Base-by-base conservation (phyloP, 2,888 invertebrate genomes). In the Hecatera dysodea region DNA sequence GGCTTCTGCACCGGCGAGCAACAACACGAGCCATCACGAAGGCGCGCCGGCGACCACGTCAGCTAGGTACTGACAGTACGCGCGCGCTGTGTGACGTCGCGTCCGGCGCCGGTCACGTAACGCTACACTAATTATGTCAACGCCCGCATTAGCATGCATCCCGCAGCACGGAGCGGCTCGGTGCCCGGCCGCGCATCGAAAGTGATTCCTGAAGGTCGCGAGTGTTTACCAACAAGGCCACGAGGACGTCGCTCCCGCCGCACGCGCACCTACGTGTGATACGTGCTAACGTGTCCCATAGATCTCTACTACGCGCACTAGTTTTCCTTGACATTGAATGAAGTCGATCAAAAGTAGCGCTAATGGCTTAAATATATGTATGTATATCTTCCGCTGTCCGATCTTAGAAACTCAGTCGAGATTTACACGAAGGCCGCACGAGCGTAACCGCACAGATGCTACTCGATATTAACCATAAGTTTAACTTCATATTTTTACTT, bases 171-270 rank as follows among this genome's bases (percentile, higher is more conserved):
- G 67, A 74, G 44, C 42, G 57, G 66, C 56, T 65, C 67, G 24
- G 24, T 36, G 24, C 42, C 71, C 78, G 84, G 75, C 83, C 84
- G 83, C 86, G 87, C 86, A 84, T 83, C 80, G 90, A 90, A 90
- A 90, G 90, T 89, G 85, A 81, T 84, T 75, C 83, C 85, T 70
- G 85, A 84, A 84, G 84, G 84, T 74, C 86, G 78, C 53, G 19
- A n/a, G 62, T 85, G 86, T 86, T 86, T 84, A 78, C 78, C 72
- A 82, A 84, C 85, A 79, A 66, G 62, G 33, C 44, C 36, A 44
- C 44, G 11, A 17, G 50, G 27, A 17, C 52, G 42, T 46, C 60
- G 27, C 55, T 29, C 29, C 48, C 61, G 33, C 62, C 64, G 42
- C n/a, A 12, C 22, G 22, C 12, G 22, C 12, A 17, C 17, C 11